These are phyloP conservation scores for Lithosia quadra DNA, from an alignment of 2,888 invertebrate species.

Conservation along the genomic window DNA sequence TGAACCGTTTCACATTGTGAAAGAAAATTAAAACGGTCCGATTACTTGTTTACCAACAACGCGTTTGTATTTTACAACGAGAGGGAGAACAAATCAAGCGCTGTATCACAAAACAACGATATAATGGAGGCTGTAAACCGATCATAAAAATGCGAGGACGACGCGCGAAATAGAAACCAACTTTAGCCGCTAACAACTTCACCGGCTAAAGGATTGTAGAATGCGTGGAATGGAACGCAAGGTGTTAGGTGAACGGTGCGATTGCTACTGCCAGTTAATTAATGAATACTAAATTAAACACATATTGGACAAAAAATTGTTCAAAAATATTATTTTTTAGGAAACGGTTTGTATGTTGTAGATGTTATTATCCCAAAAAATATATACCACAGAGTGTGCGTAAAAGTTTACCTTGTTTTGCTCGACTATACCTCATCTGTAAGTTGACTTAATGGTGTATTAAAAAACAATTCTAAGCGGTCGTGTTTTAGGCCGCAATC, in stretches of 20 bases:
- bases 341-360: no score
- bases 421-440: neutral
- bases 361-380: no score
- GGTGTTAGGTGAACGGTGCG: neutral
- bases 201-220: constrained; percentile 10
- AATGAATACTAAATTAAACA: no score
- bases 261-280: neutral
- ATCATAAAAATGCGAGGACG: constrained; percentile 52
- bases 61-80: constrained; percentile 28
- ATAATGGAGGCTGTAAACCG: constrained; percentile 58
- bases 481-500: no score
- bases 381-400: no score
- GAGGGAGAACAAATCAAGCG: constrained; percentile 49
- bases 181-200: constrained; percentile 47
- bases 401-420: no score
- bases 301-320: no score
- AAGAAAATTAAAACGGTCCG: constrained; percentile 51
- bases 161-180: constrained; percentile 44
- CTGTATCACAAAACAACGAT: constrained; percentile 56
- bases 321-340: no score
- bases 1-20: constrained; percentile 27
- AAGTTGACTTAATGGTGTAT: no score
- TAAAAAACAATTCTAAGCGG: no score
- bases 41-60: constrained; percentile 55
- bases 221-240: constrained; percentile 24